Base-by-base conservation (phyloP, 2,888 invertebrate genomes). In the Xanthorhoe designata region DNA sequence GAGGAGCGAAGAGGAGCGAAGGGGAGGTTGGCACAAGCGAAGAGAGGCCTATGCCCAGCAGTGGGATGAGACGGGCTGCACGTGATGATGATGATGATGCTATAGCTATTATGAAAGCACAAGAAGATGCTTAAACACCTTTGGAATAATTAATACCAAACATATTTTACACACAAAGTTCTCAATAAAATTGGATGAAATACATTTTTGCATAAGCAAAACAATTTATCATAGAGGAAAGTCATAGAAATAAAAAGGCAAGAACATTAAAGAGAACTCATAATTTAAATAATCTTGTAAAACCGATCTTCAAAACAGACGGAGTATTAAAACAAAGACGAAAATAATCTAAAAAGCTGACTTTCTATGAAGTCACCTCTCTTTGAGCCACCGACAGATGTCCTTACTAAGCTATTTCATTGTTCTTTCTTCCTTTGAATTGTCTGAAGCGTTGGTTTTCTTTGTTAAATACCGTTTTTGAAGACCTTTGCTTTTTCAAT, bases 381-480 rank as follows among this genome's bases (percentile, higher is more conserved):
- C 53, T 64, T 68, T 51, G 55, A 60, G 55, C 45, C 17, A 47
- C 45, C 59, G 63, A 61, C 61, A 64, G 53, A 53, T 57, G 55
- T 60, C 55, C 59, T 60, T 42, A 47, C 35, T 47, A 57, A 54
- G 47, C 57, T 45, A 68, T 61, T 68, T 61, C 64, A 68, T 61
- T 64, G 68, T 62, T 66, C 66, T 53, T 66, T 57, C 51, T 24
- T 50, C 51, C 61, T 61, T 64, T 68, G 61, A 60, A 63, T 54
- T 50, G 57, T 61, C 49, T 42, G 45, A 38, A 56, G 64, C 64
- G 51, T 56, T 55, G 60, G 42, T 53, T 50, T 61, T 64, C 51
- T 61, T 64, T 61, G 59, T 60, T 58, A 42, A 57, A 60, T 64
- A 35, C 53, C 53, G 61, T 52, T 64, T 64, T 64, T 54, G 50